phyloP scores from a whole-genome alignment of 2,113 vertebrate species.

The Xiphophorus maculatus region DNA sequence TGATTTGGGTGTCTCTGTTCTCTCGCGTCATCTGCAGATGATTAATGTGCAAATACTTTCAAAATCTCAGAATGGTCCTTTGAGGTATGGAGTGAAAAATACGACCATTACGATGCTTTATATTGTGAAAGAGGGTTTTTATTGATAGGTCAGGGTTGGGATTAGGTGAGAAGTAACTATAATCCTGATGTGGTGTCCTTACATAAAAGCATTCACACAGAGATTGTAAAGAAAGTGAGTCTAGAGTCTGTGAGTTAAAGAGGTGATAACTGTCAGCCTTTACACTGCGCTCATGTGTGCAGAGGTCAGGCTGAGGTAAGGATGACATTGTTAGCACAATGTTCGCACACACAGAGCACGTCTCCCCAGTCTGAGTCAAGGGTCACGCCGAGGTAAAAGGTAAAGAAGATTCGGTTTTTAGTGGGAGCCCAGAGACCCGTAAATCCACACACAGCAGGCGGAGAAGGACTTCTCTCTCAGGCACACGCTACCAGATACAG shows the following conservation, averaged over 20 bases:
- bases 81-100: conserved; percentile 60
- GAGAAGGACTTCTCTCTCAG: conserved; percentile 21
- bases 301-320: conserved; percentile 56
- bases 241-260: conserved; percentile 46
- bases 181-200: conserved; percentile 40
- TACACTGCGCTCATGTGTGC: conserved; percentile 13
- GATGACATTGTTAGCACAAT: conserved; percentile 38
- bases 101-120: conserved; percentile 61
- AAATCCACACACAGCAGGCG: conserved; percentile 62
- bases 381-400: conserved; percentile 61
- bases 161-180: conserved; percentile 61
- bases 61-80: conserved; percentile 35
- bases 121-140: conserved; percentile 40
- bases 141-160: conserved; percentile 49
- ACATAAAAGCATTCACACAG: conserved; percentile 33
- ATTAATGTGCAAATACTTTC: conserved; percentile 29
- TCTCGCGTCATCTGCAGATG: conserved; percentile 23
- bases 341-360: conserved; percentile 18
- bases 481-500: conserved; percentile 10
- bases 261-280: conserved; percentile 58
- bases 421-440: conserved; percentile 55
- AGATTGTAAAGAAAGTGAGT: conserved; percentile 14
- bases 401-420: conserved; percentile 70
- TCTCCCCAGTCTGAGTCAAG: conserved; percentile 5
- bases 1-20: conserved; percentile 29